Conservation (phyloP, 2,797 vertebrate species). For the Agapornis canus region DNA sequence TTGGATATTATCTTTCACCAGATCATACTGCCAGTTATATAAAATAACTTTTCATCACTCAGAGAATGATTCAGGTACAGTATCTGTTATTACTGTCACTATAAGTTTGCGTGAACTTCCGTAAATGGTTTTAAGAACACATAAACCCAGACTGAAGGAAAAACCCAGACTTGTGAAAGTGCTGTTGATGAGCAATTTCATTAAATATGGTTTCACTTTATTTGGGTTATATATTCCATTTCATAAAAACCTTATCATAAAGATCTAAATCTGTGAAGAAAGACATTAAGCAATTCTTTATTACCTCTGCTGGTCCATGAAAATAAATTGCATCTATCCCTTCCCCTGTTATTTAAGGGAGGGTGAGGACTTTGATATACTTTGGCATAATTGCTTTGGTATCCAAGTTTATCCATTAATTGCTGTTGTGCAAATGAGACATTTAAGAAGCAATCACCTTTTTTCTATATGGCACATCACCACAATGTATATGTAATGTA, state of each 20-base stretch:
- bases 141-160: background rate
- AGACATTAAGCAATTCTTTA: constrained; percentile 49
- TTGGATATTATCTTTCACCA: background rate
- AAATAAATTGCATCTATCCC: constrained; percentile 59
- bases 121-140: background rate
- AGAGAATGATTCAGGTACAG: background rate
- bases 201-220: constrained; percentile 41
- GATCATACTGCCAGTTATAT: background rate
- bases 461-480: background rate
- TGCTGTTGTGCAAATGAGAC: background rate
- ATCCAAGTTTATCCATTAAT: constrained; percentile 27
- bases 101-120: background rate
- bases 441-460: background rate
- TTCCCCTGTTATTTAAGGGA: constrained; percentile 42
- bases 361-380: constrained; percentile 8
- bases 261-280: constrained; percentile 59
- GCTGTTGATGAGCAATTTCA: constrained; percentile 13
- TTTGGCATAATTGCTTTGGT: constrained; percentile 9
- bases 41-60: background rate
- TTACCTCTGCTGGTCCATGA: constrained; percentile 42
- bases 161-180: background rate
- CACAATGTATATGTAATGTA: background rate
- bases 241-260: constrained; percentile 60
- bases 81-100: background rate
- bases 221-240: constrained; percentile 36